Base-by-base conservation (phyloP, 37 sponge, comb jelly and placozoan genomes). In the Aplysina aerophoba region DNA sequence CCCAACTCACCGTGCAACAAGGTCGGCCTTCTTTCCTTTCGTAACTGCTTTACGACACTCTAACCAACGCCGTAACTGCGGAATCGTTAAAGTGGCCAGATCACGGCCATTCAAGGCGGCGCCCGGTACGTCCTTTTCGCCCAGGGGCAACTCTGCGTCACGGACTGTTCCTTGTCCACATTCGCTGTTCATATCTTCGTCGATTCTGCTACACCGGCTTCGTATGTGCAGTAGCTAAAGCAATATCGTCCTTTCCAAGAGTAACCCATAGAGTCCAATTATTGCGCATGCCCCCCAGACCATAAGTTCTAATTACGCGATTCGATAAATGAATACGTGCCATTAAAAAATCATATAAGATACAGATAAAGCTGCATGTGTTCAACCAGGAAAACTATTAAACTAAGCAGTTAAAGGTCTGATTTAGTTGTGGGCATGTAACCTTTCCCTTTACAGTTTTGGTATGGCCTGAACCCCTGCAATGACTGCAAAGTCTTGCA, bases 321-420 rank as follows among this genome's bases (percentile, higher is more conserved):
- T 50, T 36, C 44, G 21, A 78, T 53, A 68, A 62, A 85, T 85
- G 80, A 62, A 85, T 61, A 78, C n/a, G 66, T 60, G 77, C 86
- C 79, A 85, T 85, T 85, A 11, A 27, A 58, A 17, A 58, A 58
- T 58, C 59, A 58, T 58, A 58, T 58, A 58, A 58, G 59, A 58
- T 58, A 15, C 59, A 20, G 59, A 58, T 17, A 58, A 58, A 20
- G 17, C 59, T 58, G 59, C 59, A 58, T n/a, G n/a, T n/a, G n/a
- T n/a, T n/a, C n/a, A n/a, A 58, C 17, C 59, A 58, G 17, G 59
- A 58, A 58, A 58, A 58, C 59, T 58, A 58, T 58, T 58, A 58
- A 58, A 58, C 59, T 58, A 58, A 58, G 59, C 59, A 58, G 59
- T 58, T 58, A 20, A 58, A 58, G 17, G 59, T 58, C 59, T 58